A percentile compares a stretch with the other conserved stretches of the same genome.
Conservation (phyloP, 2,113 vertebrate genomes). For the Hippocampus abdominalis region DNA sequence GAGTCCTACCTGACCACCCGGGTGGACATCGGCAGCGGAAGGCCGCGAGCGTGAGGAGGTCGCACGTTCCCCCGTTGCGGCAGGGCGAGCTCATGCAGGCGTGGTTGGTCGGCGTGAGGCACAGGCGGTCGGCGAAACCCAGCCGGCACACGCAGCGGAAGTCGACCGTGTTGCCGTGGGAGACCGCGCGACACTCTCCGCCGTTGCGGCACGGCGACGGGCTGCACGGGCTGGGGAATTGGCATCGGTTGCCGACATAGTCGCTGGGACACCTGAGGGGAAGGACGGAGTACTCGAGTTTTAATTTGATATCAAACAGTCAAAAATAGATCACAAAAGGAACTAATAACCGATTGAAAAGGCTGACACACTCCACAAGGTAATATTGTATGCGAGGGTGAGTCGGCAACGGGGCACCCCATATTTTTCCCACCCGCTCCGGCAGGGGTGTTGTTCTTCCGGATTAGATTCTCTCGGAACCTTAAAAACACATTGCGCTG, state of each 20-base stretch:
- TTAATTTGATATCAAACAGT: too few species aligned
- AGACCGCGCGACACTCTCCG: conserved; percentile 75
- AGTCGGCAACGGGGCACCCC: conserved; percentile 13
- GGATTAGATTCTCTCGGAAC: conserved; percentile 66
- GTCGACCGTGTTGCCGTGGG: conserved; percentile 67
- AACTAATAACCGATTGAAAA: too few species aligned
- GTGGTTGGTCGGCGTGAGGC: conserved; percentile 83
- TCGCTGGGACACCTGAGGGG: conserved; percentile 73
- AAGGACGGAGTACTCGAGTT: background rate
- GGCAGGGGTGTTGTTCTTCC: conserved; percentile 65
- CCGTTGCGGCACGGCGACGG: conserved; percentile 83
- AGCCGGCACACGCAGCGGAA: conserved; percentile 80
- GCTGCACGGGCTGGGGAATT: conserved; percentile 81
- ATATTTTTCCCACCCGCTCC: conserved; percentile 54
- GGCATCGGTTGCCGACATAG: conserved; percentile 80
- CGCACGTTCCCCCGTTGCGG: conserved; percentile 85
- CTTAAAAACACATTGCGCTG: conserved; percentile 69
- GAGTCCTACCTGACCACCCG: conserved; percentile 83
- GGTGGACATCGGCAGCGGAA: conserved; percentile 85
- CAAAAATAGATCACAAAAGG: too few species aligned
- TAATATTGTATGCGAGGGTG: background rate
- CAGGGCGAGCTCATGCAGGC: conserved; percentile 85
- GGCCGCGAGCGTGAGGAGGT: conserved; percentile 73
- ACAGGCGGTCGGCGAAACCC: conserved; percentile 83
- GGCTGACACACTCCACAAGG: background rate